These are phyloP conservation scores for Exocentrus adspersus DNA, from an alignment of 2,888 invertebrate genomes.

Conservation along the genomic window DNA sequence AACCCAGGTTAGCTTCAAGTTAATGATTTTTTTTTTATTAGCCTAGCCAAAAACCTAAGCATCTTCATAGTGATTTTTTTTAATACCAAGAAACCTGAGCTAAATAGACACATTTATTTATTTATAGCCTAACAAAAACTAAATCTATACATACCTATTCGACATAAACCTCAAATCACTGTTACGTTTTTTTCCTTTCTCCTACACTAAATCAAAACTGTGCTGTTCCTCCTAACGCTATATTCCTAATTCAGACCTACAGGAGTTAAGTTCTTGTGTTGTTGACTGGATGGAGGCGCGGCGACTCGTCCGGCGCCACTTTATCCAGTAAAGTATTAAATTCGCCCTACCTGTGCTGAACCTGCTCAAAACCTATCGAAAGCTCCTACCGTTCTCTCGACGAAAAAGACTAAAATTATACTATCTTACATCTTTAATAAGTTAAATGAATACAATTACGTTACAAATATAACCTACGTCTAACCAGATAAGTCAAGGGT, in stretches of 20 bases:
- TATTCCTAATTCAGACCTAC: conserved; percentile 42
- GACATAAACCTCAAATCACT: conserved; percentile 37
- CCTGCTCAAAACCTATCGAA: conserved; percentile 12
- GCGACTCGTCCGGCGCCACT: conserved; percentile 5
- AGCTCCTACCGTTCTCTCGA: conserved; percentile 26
- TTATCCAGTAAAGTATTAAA: not conserved
- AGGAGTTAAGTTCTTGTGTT: conserved; percentile 11
- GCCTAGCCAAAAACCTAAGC: too few species aligned
- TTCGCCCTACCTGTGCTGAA: conserved; percentile 20
- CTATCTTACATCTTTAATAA: conserved; percentile 42
- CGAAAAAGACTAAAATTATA: conserved; percentile 38
- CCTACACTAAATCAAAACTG: conserved; percentile 38
- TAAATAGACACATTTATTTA: conserved; percentile 49
- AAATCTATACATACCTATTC: conserved; percentile 49
- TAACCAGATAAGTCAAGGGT: conserved; percentile 33
- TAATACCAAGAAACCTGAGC: conserved; percentile 54
- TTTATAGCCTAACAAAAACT: conserved; percentile 40
- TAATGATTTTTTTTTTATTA: not conserved
- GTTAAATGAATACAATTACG: conserved; percentile 39
- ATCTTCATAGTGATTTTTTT: too few species aligned
- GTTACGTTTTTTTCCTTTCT: conserved; percentile 36
- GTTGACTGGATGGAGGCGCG: conserved; percentile 15
- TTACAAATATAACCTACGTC: conserved; percentile 39
- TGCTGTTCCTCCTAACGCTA: conserved; percentile 35
- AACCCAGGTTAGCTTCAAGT: conserved; percentile 57